Conservation (phyloP, 2,888 invertebrate species). For the Pterostichus niger region DNA sequence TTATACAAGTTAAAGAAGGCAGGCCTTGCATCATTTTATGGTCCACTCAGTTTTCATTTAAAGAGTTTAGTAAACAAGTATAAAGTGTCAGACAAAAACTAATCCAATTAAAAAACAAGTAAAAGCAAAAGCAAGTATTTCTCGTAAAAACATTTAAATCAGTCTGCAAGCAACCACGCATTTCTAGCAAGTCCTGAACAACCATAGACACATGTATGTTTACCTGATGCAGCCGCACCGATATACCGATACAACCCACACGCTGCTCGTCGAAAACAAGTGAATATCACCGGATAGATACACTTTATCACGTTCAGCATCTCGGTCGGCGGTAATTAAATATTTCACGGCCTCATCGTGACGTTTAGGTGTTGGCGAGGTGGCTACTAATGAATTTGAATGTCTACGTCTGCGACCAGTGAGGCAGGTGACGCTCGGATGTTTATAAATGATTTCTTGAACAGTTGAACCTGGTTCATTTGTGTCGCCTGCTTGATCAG, state of each 20-base stretch:
- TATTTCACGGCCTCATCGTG: conserved; percentile 57
- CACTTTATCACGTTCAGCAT: conserved; percentile 57
- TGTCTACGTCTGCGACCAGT: conserved; percentile 6
- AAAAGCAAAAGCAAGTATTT: conserved; percentile 21
- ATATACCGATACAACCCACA: conserved; percentile 52
- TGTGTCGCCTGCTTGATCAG: not conserved
- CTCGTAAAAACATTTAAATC: conserved; percentile 53
- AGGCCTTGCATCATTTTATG: too few relatives aligned
- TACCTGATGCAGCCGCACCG: conserved; percentile 43
- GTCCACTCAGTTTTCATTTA: not conserved
- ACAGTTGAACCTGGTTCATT: conserved; percentile 9
- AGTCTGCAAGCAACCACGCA: conserved; percentile 52
- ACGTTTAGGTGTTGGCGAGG: conserved; percentile 62
- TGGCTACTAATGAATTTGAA: conserved; percentile 63
- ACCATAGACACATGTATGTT: conserved; percentile 62
- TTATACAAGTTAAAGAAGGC: too few relatives aligned
- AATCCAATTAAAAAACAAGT: conserved; percentile 45
- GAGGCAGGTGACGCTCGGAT: conserved; percentile 48
- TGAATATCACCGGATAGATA: conserved; percentile 40
- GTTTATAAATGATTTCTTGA: conserved; percentile 58
- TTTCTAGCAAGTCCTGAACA: conserved; percentile 4
- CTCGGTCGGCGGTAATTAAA: conserved; percentile 60
- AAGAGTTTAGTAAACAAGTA: conserved; percentile 39
- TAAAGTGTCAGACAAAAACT: conserved; percentile 30
- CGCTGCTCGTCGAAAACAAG: conserved; percentile 37